Conservation (phyloP, 1,140 invertebrate genomes). For the Aphidius ervi region DNA sequence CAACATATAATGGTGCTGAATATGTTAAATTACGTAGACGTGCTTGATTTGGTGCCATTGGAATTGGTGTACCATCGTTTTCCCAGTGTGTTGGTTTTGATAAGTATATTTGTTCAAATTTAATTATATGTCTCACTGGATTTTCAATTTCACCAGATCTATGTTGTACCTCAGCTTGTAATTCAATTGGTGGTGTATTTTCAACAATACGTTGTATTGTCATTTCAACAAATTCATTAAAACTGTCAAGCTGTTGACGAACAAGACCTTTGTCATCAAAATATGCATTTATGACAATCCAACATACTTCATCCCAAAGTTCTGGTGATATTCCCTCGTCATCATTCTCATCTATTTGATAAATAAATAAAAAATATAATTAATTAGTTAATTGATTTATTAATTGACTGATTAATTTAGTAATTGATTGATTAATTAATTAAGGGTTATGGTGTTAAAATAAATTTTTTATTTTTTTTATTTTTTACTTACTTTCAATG, state of each 20-base stretch:
- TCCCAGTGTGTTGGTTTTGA: slow-evolving; percentile 99
- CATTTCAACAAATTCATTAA: slow-evolving; percentile 99
- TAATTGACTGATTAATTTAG: no score
- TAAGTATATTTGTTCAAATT: slow-evolving; percentile 98
- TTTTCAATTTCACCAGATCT: slow-evolving; percentile 86
- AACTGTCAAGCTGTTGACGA: slow-evolving; percentile 96
- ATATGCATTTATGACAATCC: slow-evolving; percentile 99
- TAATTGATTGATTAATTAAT: no score
- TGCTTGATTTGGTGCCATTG: slow-evolving; percentile 99
- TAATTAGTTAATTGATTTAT: no score
- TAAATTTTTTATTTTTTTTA: no score
- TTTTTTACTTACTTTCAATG: no score
- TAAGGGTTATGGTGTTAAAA: no score
- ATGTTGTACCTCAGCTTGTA: slow-evolving; percentile 97
- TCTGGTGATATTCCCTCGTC: slow-evolving; percentile 89
- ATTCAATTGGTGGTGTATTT: slow-evolving; percentile 94
- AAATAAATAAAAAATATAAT: no score
- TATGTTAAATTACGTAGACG: slow-evolving; percentile 84
- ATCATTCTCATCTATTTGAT: slow-evolving; percentile 63
- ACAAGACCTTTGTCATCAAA: slow-evolving; percentile 99
- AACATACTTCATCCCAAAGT: slow-evolving; percentile 99
- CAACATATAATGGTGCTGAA: slow-evolving; percentile 96
- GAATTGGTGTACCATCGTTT: slow-evolving; percentile 95
- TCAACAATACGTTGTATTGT: slow-evolving; percentile 98
- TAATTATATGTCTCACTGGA: slow-evolving; percentile 83